Evolutionary conservation across 2,888 invertebrate species (phyloP), one percentile per base, ranked within the genome.

Genomic region (Schizaphis graminum): DNA sequence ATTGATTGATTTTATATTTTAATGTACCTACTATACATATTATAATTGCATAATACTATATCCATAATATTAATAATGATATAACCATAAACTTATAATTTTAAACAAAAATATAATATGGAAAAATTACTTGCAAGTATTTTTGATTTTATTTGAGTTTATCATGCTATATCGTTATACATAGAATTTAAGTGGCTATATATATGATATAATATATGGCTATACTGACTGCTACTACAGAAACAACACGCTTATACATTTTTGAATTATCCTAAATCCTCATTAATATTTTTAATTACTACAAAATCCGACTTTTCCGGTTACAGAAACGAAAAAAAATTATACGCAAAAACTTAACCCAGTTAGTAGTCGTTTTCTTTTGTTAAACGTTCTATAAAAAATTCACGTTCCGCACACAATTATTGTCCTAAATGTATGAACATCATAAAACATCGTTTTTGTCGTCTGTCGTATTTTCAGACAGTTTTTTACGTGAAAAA

Each of bases 401-500:
- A 57, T 16, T 56, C 16, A 35, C 49, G 84, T 84, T 10, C 53
- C 28, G 84, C 61, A 88, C 16, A 28, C 56, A 88, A 77, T 26
- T 35, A 84, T 84, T 91, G 53, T 84, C 41, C 41, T 49, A 47
- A 47, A 61, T 90, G 47, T 67, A 53, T 41, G 3, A 35, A 91
- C 41, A 10, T 41, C 84, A 41, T 56, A 56, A 77, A 61, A 57
- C n/a, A 86, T 91, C 10, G 77, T 61, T 85, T 44, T 91, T 44
- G 47, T 47, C 86, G 24, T 47, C 57, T n/a, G 57, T 47, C 11
- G 57, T 57, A 57, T 91, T 91, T 86, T 86, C 57, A n/a, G n/a
- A 86, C 47, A 1, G 57, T 86, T 57, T 91, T 91, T 91, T 86
- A 57, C 86, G 44, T 57, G 7, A 91, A 91, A 91, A 91, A 91